Conservation (phyloP, 2,888 invertebrate genomes). For the Volucella bombylans region DNA sequence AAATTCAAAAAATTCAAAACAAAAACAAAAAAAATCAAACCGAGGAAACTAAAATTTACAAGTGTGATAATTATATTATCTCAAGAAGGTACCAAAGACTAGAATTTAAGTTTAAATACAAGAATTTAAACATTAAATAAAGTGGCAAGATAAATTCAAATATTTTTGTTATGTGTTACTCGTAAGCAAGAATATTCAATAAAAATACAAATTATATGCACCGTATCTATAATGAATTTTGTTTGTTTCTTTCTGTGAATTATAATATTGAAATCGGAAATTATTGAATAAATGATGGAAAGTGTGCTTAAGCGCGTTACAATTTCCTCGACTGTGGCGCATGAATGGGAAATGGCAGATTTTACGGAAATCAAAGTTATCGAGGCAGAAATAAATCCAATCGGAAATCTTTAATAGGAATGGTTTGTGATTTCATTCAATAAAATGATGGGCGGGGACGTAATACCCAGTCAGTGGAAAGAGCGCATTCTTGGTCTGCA, state of each 20-base stretch:
- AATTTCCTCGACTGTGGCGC: too few relatives aligned
- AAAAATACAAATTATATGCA: constrained; percentile 29
- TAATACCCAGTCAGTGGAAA: too few relatives aligned
- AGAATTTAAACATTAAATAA: constrained; percentile 82
- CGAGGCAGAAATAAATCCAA: too few relatives aligned
- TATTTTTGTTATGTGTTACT: constrained; percentile 20
- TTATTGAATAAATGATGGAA: not conserved
- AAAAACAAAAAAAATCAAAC: not conserved
- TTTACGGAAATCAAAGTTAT: too few relatives aligned
- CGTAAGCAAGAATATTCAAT: constrained; percentile 20
- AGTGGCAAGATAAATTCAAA: constrained; percentile 1
- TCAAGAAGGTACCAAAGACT: constrained; percentile 66
- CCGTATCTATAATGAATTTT: not conserved
- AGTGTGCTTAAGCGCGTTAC: too few relatives aligned
- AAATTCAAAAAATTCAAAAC: not conserved
- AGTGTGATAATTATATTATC: constrained; percentile 57
- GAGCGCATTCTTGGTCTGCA: too few relatives aligned
- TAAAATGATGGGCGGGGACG: too few relatives aligned
- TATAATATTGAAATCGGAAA: not conserved
- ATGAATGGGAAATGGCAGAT: too few relatives aligned
- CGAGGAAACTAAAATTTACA: not conserved
- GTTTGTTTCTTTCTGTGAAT: not conserved
- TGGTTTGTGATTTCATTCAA: too few relatives aligned
- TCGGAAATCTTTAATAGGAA: too few relatives aligned
- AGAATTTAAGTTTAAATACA: constrained; percentile 76